phyloP scores from a whole-genome alignment of 2,113 vertebrate species.

The Sylvietta virens region DNA sequence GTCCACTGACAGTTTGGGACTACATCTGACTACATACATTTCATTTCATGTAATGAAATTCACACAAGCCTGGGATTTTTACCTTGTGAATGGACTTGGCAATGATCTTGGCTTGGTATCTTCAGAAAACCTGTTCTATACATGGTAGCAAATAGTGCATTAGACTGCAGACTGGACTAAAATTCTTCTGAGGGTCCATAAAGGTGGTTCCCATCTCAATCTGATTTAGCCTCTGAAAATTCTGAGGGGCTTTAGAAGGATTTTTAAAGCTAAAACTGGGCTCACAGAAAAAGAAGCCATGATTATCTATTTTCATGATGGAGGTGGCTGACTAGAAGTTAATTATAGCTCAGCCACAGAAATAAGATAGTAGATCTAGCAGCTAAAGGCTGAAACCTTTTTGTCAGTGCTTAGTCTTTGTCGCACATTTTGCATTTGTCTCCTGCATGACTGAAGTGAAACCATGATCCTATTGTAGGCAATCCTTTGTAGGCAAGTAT shows the following conservation, averaged over 20 bases:
- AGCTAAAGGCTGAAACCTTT: slow-evolving; percentile 14
- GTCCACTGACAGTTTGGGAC: neutral
- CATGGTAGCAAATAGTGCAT: neutral
- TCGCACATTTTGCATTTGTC: neutral
- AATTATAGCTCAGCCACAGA: neutral
- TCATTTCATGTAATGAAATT: neutral
- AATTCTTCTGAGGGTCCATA: neutral
- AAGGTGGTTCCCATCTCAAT: neutral
- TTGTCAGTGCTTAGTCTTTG: slow-evolving; percentile 36
- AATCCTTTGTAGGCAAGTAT: neutral
- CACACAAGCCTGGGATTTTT: neutral
- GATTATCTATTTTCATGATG: neutral
- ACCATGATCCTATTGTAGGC: neutral
- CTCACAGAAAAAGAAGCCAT: neutral
- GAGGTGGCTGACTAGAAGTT: slow-evolving; percentile 1
- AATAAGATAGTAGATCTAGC: neutral
- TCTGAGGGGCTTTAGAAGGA: neutral
- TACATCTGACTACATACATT: neutral
- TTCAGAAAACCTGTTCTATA: neutral
- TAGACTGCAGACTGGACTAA: neutral
- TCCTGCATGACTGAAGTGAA: slow-evolving; percentile 7
- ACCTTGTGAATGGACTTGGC: neutral
- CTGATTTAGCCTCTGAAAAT: neutral
- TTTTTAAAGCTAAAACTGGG: neutral
- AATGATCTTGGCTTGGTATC: neutral